A percentile compares a stretch with the other conserved stretches of the same genome.
These are phyloP conservation scores for Sebastes cheni DNA, from an alignment of 2,797 vertebrate genomes.

Conservation along the genomic window DNA sequence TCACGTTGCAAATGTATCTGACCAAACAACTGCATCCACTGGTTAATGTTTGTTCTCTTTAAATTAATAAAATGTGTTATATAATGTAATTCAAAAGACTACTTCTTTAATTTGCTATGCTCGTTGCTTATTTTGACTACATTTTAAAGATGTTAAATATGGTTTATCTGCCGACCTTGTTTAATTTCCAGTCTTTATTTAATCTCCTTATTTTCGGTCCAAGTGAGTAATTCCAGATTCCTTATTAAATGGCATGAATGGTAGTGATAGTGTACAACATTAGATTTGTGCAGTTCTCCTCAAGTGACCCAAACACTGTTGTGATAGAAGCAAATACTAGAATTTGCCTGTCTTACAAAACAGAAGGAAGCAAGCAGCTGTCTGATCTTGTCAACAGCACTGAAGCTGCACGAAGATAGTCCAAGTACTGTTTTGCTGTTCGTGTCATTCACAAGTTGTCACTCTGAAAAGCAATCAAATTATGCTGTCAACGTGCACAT, in stretches of 20 bases:
- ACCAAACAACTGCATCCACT: background rate
- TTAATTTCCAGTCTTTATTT: background rate
- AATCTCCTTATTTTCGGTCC: background rate
- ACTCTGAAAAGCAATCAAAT: slow-evolving; percentile 11
- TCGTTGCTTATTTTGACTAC: background rate
- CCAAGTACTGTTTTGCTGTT: slow-evolving; percentile 1
- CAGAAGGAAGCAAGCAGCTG: slow-evolving; percentile 10
- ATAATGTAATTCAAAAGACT: background rate
- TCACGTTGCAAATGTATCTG: background rate
- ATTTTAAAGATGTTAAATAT: background rate
- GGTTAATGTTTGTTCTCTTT: background rate
- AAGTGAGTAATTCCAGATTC: background rate
- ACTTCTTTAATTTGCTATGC: background rate
- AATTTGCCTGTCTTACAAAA: background rate
- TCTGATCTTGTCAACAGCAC: slow-evolving; percentile 15
- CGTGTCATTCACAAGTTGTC: slow-evolving; percentile 23
- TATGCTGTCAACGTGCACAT: slow-evolving; percentile 24
- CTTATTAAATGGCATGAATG: background rate
- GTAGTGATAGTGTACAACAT: background rate
- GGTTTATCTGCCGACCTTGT: background rate
- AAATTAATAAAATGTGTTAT: background rate
- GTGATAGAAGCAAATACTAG: background rate
- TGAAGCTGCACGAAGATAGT: background rate
- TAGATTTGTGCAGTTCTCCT: slow-evolving; percentile 4
- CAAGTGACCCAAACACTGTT: slow-evolving; percentile 2